Base-by-base conservation (phyloP, 2,113 vertebrate species). In the Larimichthys polyactis region DNA sequence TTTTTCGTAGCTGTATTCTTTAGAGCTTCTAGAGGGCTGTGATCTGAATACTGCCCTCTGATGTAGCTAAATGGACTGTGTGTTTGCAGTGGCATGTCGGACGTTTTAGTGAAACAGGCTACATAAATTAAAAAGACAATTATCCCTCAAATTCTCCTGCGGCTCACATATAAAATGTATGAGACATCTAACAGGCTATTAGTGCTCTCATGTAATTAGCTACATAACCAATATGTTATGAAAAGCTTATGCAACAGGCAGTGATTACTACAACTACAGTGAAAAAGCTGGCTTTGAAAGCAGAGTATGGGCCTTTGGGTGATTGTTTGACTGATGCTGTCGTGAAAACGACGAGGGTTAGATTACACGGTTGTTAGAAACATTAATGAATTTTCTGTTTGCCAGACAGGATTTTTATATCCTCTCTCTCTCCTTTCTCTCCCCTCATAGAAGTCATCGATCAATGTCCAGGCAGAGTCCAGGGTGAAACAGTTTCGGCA, bases 331-430 rank as follows among this genome's bases (percentile, higher is more conserved):
- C 32, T 75, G 32, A 62, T 58, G 66, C 2, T 27, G 11, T 57
- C 5, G 9, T 57, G 3, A 67, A 12, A 3, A 8, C 1, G 2
- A 71, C 84, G 48, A 82, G 44, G 4, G 8, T 32, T 17, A 63
- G 19, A 81, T 75, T 66, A 77, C 6, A 17, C 22, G 66, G 62
- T 32, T 4, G 0, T 54, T 84, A 52, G 72, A 71, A 58, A 54
- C 66, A 66, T 59, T 79, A 57, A 80, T 78, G 11, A 73, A 16
- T 71, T 79, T 71, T 64, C 27, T 73, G 54, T 78, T 78, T 79
- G 49, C 20, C 44, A 68, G n/a, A 63, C 24, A 58, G 24, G 79
- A 55, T 71, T 71, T 84, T 60, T 68, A 65, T 57, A 71, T 78
- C 24, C 49, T 65, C 40, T n/a, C 40, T n/a, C 22, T 29, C 10